These are phyloP conservation scores for Heliconius charithonia DNA, from an alignment of 2,888 invertebrate genomes.

Conservation along the genomic window DNA sequence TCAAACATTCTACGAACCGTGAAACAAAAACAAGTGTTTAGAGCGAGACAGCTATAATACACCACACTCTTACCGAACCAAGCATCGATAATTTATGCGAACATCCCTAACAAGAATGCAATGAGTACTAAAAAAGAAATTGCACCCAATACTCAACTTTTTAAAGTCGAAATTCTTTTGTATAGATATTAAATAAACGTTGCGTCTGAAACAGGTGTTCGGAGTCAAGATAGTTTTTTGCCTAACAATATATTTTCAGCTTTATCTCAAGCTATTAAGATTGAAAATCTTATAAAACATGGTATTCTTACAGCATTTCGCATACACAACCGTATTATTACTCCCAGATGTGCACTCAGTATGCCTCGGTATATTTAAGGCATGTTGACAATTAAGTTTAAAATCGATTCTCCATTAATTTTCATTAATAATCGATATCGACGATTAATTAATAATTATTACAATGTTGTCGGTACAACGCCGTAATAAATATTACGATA, in stretches of 20 bases:
- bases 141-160: conserved; percentile 36
- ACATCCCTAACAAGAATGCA: conserved; percentile 82
- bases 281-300: conserved; percentile 46
- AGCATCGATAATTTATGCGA: conserved; percentile 83
- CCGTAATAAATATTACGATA: not conserved
- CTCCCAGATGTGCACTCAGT: conserved; percentile 82
- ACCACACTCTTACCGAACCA: conserved; percentile 65
- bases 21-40: conserved; percentile 79
- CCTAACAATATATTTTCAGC: conserved; percentile 42
- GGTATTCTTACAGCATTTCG: conserved; percentile 54
- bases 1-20: conserved; percentile 66
- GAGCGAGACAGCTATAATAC: conserved; percentile 74
- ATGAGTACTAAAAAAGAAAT: conserved; percentile 51
- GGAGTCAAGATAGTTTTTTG: conserved; percentile 63
- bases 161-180: conserved; percentile 53
- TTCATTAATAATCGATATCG: conserved; percentile 36
- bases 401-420: conserved; percentile 52
- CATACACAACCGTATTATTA: conserved; percentile 61
- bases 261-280: conserved; percentile 26
- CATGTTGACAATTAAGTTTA: conserved; percentile 73
- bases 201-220: conserved; percentile 82
- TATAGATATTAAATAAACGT: conserved; percentile 60
- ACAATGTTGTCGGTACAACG: conserved; percentile 3
- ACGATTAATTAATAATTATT: conserved; percentile 25
- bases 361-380: conserved; percentile 74